Conservation (phyloP, 1,140 invertebrate genomes). For the Lepidotrigona ventralis region DNA sequence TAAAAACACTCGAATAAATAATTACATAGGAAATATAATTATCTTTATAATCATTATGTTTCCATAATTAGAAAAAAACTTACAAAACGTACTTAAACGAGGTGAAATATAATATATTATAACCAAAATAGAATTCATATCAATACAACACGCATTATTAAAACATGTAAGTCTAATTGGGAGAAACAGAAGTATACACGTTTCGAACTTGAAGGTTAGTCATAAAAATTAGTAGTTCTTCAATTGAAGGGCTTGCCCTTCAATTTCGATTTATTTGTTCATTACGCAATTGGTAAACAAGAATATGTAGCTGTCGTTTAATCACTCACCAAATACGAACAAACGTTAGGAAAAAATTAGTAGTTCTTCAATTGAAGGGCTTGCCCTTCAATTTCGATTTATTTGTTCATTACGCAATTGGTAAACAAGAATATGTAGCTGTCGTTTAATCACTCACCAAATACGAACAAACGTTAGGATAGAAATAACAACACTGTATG, state of each 20-base stretch:
- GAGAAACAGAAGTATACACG: conserved; percentile 3
- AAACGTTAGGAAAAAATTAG: neutral
- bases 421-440: conserved; percentile 47
- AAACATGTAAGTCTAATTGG: neutral
- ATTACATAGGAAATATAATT: neutral
- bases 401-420: conserved; percentile 25
- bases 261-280: conserved; percentile 24
- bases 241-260: conserved; percentile 57
- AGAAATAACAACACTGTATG: conserved; percentile 35
- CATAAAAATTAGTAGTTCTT: neutral
- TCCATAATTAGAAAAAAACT: neutral
- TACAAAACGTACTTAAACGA: neutral
- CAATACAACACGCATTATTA: neutral
- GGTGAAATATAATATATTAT: conserved; percentile 5
- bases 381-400: conserved; percentile 48
- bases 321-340: too few species aligned
- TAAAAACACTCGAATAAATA: neutral
- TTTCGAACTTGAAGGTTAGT: conserved; percentile 34
- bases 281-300: conserved; percentile 48
- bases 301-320: neutral
- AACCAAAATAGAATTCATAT: neutral
- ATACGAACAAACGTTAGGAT: conserved; percentile 32
- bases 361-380: conserved; percentile 43
- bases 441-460: conserved; percentile 52
- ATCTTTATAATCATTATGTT: neutral